Evolutionary conservation across 2,113 vertebrate species (phyloP).

Genomic region (Rhabdomys dilectus): DNA sequence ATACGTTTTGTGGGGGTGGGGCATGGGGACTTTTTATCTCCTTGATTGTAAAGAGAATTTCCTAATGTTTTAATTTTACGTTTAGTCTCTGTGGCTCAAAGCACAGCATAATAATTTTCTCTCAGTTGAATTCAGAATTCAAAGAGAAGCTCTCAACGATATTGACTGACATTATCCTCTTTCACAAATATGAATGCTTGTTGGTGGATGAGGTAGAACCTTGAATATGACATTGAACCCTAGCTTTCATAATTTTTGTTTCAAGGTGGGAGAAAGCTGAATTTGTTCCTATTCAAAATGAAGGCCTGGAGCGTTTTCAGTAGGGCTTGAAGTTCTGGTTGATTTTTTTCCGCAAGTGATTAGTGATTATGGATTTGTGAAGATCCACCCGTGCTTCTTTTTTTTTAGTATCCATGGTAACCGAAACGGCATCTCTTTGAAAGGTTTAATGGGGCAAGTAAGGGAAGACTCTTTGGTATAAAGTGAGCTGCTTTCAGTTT

Average conservation of each 20-base stretch:
- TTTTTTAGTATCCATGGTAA: constrained; percentile 62
- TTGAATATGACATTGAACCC: neutral
- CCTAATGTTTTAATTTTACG: constrained; percentile 47
- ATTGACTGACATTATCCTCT: neutral
- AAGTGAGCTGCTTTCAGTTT: constrained; percentile 32
- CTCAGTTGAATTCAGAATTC: constrained; percentile 48
- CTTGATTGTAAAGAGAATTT: constrained; percentile 42
- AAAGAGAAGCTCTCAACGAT: constrained; percentile 2
- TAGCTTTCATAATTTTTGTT: constrained; percentile 44
- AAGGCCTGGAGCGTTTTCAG: constrained; percentile 33
- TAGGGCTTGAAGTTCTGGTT: constrained; percentile 28
- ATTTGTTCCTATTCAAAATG: constrained; percentile 54
- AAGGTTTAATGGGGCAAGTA: constrained; percentile 43
- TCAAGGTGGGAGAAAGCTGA: constrained; percentile 3
- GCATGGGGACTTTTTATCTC: neutral
- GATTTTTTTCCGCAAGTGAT: constrained; percentile 69
- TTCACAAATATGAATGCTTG: neutral
- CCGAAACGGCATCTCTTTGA: constrained; percentile 41
- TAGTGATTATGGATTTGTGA: constrained; percentile 68
- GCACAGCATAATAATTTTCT: constrained; percentile 22
- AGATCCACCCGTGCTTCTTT: constrained; percentile 25
- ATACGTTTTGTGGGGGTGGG: neutral
- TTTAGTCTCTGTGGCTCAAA: constrained; percentile 47
- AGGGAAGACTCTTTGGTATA: constrained; percentile 30
- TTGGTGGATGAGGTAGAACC: neutral